These are phyloP conservation scores for Drosophila leontia DNA, from an alignment of 1,140 invertebrate genomes.

Conservation along the genomic window DNA sequence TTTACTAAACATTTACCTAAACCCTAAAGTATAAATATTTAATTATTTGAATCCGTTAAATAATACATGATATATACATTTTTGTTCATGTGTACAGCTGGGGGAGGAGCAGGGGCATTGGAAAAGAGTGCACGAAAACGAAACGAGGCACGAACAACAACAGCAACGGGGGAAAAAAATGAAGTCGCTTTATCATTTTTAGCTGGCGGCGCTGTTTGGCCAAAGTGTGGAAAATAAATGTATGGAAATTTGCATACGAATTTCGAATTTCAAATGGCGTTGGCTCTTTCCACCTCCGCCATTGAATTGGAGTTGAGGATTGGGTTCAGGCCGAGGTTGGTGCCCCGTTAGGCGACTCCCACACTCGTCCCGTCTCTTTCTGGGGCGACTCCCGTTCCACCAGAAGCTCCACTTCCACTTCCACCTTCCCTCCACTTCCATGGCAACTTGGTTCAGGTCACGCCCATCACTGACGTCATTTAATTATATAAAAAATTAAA, in stretches of 20 bases:
- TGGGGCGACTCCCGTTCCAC: slow-evolving; percentile 21
- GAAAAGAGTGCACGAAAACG: slow-evolving; percentile 61
- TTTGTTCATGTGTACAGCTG: neutral
- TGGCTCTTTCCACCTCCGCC: slow-evolving; percentile 27
- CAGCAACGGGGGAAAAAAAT: slow-evolving; percentile 61
- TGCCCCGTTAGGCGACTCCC: slow-evolving; percentile 49
- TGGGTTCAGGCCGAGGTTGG: slow-evolving; percentile 31
- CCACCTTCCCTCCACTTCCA: neutral
- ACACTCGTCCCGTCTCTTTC: slow-evolving; percentile 32
- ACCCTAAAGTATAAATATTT: no score
- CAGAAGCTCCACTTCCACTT: slow-evolving; percentile 5
- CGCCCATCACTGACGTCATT: slow-evolving; percentile 53
- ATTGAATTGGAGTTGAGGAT: slow-evolving; percentile 24
- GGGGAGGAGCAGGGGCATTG: neutral
- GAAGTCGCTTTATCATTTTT: slow-evolving; percentile 82
- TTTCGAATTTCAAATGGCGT: slow-evolving; percentile 75
- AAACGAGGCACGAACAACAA: slow-evolving; percentile 56
- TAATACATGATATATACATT: no score
- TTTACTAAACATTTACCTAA: no score
- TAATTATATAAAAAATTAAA: neutral
- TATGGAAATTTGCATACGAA: slow-evolving; percentile 80
- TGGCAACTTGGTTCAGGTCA: slow-evolving; percentile 45
- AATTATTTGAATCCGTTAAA: no score
- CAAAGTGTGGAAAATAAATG: slow-evolving; percentile 82
- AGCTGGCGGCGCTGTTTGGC: slow-evolving; percentile 74